Evolutionary conservation across 2,888 invertebrate genomes (phyloP), one percentile per base, ranked within the genome.

Genomic region (Acrobasis suavella): DNA sequence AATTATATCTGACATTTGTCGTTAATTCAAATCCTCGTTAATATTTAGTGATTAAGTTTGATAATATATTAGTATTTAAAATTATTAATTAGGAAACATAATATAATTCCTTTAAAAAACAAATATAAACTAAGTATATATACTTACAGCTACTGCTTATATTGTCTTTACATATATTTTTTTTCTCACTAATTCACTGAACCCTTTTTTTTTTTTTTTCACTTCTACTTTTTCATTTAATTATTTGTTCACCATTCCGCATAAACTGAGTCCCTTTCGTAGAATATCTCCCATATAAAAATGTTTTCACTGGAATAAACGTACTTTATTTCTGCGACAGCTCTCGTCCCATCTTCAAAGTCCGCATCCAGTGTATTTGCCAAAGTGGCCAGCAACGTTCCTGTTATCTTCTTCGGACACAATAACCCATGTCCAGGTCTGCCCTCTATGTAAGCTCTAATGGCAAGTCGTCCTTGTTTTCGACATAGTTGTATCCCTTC

Each of bases 1-100:
- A 42, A 42, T 42, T 42, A 42, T 42, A 42, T 42, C 42, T 42
- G 42, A 42, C 42, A 42, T 42, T 42, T 42, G 42, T 42, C 42
- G 42, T 42, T 42, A 42, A 42, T 42, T 42, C 42, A 42, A n/a
- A 42, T 42, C 42, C 42, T 42, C 42, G 42, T 42, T 42, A 42
- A 42, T 42, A 42, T 42, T 42, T 42, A 42, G 42, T 42, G 42
- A 42, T 42, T 42, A 42, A 42, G 42, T 42, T 42, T 42, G 42
- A 42, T 42, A 42, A 42, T 42, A 42, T 42, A 42, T 42, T 42
- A 42, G 42, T 42, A 42, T 42, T 42, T 42, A 42, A 42, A 42
- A 42, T 42, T 42, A 42, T 42, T 42, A 42, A 42, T 42, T 42
- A 42, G 42, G 42, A 42, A 42, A 42, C 42, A 42, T 42, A 42